Percentiles rank a stretch among this genome's conserved stretches.
These are phyloP conservation scores for Cheilosia variabilis DNA, from an alignment of 2,888 invertebrate genomes.

Conservation along the genomic window DNA sequence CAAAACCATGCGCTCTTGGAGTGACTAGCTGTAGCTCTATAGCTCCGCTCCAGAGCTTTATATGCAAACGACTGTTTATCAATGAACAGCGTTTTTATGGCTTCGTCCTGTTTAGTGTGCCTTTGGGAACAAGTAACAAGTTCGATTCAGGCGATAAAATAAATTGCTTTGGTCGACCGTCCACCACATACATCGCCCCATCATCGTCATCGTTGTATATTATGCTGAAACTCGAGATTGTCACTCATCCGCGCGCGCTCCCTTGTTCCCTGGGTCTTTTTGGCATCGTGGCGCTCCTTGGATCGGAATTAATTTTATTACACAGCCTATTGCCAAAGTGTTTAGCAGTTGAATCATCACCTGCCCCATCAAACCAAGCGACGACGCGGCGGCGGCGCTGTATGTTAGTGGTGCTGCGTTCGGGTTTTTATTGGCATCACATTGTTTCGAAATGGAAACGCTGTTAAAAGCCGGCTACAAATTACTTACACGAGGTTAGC, in stretches of 20 bases:
- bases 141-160: slow-evolving; percentile 74
- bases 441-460: slow-evolving; percentile 45
- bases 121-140: slow-evolving; percentile 71
- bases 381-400: slow-evolving; percentile 11
- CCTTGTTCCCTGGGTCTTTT: slow-evolving; percentile 17
- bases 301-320: slow-evolving; percentile 68
- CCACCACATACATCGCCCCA: slow-evolving; percentile 42
- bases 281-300: slow-evolving; percentile 34
- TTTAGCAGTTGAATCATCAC: slow-evolving; percentile 67
- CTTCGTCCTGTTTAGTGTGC: slow-evolving; percentile 72
- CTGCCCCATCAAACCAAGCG: slow-evolving; percentile 54
- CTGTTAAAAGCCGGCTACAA: slow-evolving; percentile 37
- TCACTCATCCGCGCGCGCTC: slow-evolving; percentile 29
- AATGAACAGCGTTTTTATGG: slow-evolving; percentile 75
- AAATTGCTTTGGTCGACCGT: slow-evolving; percentile 67
- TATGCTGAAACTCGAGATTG: slow-evolving; percentile 12
- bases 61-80: slow-evolving; percentile 72
- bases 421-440: slow-evolving; percentile 47
- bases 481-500: slow-evolving; percentile 31
- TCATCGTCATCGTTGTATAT: slow-evolving; percentile 38
- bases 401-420: slow-evolving; percentile 16
- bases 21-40: neutral
- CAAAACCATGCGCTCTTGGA: neutral
- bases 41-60: slow-evolving; percentile 33
- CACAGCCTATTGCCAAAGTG: slow-evolving; percentile 61